A percentile compares a stretch with the other conserved stretches of the same genome.
These are phyloP conservation scores for Meriones psammophilus DNA, from an alignment of 2,797 vertebrate species.

Conservation along the genomic window DNA sequence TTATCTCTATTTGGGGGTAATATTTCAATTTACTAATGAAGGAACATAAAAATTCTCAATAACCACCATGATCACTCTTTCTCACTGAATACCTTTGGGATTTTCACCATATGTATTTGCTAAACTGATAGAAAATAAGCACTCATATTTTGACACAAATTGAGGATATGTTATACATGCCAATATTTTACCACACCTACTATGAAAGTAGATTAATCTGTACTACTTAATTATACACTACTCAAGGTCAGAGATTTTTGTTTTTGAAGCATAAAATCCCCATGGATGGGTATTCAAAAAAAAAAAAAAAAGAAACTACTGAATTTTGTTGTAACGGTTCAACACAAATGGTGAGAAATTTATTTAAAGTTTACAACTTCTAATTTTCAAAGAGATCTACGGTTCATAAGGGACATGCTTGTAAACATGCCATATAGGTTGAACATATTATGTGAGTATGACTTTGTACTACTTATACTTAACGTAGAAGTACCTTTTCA, in stretches of 20 bases:
- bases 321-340: slow-evolving; percentile 40
- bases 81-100: neutral
- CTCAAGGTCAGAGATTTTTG: slow-evolving; percentile 29
- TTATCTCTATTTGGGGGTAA: neutral
- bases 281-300: neutral
- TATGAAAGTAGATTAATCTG: slow-evolving; percentile 34
- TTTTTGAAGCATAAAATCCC: slow-evolving; percentile 27
- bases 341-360: slow-evolving; percentile 30
- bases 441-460: slow-evolving; percentile 3
- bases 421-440: slow-evolving; percentile 37
- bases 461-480: slow-evolving; percentile 25
- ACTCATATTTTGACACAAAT: slow-evolving; percentile 15
- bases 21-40: slow-evolving; percentile 5
- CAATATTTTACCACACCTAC: slow-evolving; percentile 3
- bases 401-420: neutral
- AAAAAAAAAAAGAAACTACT: neutral
- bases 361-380: neutral
- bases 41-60: neutral
- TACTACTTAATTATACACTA: slow-evolving; percentile 37
- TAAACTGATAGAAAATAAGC: neutral
- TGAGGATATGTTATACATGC: neutral
- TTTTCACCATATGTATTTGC: neutral
- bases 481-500: slow-evolving; percentile 16
- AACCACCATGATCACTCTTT: slow-evolving; percentile 38
- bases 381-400: slow-evolving; percentile 17